Percentiles rank a stretch among this genome's conserved stretches.
These are phyloP conservation scores for Sylvietta virens DNA, from an alignment of 2,113 vertebrate genomes.

Conservation along the genomic window DNA sequence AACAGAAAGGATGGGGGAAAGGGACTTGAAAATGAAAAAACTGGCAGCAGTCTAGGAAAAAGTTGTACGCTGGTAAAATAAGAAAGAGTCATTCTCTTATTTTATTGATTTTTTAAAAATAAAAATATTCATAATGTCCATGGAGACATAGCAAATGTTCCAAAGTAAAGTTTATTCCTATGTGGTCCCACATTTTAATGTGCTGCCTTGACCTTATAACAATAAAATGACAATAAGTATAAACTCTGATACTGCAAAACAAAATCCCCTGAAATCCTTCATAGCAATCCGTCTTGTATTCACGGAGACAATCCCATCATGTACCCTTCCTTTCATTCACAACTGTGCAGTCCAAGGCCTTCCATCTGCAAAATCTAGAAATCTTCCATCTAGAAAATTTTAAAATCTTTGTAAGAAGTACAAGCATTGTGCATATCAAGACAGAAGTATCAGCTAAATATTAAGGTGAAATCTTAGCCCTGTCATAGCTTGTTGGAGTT, in stretches of 20 bases:
- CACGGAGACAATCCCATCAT: not conserved
- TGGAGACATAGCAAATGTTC: not conserved
- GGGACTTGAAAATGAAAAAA: constrained; percentile 24
- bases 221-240: not conserved
- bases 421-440: not conserved
- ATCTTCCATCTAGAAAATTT: not conserved
- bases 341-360: not conserved
- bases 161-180: not conserved
- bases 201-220: not conserved
- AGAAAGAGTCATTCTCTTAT: not conserved
- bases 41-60: not conserved
- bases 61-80: not conserved
- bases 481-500: not conserved
- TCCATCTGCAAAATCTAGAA: not conserved
- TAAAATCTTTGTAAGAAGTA: not conserved
- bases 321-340: not conserved
- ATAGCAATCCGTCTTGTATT: not conserved
- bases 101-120: not conserved
- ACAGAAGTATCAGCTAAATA: not conserved
- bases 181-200: not conserved
- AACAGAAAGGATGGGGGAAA: constrained; percentile 21
- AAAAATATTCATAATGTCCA: not conserved
- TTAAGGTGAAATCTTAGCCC: not conserved
- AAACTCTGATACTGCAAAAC: not conserved
- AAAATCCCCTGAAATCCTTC: not conserved